Evolutionary conservation across 2,888 invertebrate genomes (phyloP).

Genomic region (Catocala fraxini): DNA sequence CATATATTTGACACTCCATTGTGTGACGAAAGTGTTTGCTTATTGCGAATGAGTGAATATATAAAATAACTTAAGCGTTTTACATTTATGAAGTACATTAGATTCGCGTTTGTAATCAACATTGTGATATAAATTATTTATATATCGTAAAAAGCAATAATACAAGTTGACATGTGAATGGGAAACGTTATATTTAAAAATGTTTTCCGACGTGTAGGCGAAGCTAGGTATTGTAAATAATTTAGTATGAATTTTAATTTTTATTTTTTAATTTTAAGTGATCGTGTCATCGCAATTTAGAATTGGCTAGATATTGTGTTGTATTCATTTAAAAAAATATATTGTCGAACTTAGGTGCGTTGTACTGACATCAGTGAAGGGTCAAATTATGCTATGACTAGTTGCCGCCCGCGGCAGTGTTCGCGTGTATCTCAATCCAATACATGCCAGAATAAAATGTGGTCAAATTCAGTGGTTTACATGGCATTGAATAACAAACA

Average conservation of each 20-base stretch:
- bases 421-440: too few species aligned
- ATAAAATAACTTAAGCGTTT: conserved; percentile 13
- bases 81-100: conserved; percentile 44
- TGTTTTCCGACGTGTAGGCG: conserved; percentile 60
- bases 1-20: background rate
- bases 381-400: too few species aligned
- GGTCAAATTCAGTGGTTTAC: too few species aligned
- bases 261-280: conserved; percentile 60
- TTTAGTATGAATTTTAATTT: conserved; percentile 72
- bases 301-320: conserved; percentile 71
- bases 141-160: conserved; percentile 60
- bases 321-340: conserved; percentile 45
- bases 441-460: too few species aligned
- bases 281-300: conserved; percentile 59
- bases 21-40: background rate
- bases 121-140: conserved; percentile 60
- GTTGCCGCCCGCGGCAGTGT: too few species aligned
- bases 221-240: conserved; percentile 73
- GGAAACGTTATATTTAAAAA: conserved; percentile 58
- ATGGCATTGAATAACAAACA: too few species aligned
- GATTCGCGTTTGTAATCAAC: conserved; percentile 44
- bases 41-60: conserved; percentile 26
- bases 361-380: conserved; percentile 29
- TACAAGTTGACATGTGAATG: conserved; percentile 59
- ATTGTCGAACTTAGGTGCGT: conserved; percentile 31